These are phyloP conservation scores for Hippopotamus amphibius DNA, from an alignment of 2,113 vertebrate genomes.

Conservation along the genomic window DNA sequence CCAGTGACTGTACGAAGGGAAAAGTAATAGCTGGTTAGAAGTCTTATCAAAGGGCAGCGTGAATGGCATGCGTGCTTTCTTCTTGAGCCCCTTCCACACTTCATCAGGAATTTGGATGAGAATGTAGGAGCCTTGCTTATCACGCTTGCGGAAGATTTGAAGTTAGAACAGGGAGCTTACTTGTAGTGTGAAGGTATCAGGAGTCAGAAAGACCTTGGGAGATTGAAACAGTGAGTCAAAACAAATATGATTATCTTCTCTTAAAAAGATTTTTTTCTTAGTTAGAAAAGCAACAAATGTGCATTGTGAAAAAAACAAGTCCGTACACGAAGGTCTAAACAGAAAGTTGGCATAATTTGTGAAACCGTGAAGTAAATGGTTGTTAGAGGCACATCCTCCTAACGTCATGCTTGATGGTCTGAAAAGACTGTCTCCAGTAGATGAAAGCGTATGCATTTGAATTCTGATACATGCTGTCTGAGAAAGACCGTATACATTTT, in stretches of 20 bases:
- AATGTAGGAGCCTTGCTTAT: not conserved
- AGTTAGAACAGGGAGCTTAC: not conserved
- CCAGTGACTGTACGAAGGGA: not conserved
- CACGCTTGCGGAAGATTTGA: not conserved
- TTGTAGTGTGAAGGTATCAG: not conserved
- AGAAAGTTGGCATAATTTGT: not conserved
- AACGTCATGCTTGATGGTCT: not conserved
- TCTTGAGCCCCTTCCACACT: not conserved
- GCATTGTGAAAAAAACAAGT: not conserved
- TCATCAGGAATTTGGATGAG: not conserved
- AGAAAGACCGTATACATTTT: not conserved
- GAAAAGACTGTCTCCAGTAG: not conserved
- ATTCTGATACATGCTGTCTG: not conserved
- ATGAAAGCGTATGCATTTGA: not conserved
- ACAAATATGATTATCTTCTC: conserved; percentile 10
- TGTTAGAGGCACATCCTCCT: not conserved
- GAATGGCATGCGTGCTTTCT: not conserved
- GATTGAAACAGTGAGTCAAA: conserved; percentile 34
- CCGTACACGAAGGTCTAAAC: not conserved
- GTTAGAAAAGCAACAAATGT: conserved; percentile 20
- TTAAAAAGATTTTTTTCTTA: not conserved
- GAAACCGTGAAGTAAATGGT: not conserved
- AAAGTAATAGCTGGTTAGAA: not conserved
- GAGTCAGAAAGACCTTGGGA: conserved; percentile 51
- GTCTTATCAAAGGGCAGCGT: not conserved